Evolutionary conservation across 2,888 invertebrate species (phyloP), one percentile per base, ranked within the genome.

Genomic region (Geophilus truncorum): DNA sequence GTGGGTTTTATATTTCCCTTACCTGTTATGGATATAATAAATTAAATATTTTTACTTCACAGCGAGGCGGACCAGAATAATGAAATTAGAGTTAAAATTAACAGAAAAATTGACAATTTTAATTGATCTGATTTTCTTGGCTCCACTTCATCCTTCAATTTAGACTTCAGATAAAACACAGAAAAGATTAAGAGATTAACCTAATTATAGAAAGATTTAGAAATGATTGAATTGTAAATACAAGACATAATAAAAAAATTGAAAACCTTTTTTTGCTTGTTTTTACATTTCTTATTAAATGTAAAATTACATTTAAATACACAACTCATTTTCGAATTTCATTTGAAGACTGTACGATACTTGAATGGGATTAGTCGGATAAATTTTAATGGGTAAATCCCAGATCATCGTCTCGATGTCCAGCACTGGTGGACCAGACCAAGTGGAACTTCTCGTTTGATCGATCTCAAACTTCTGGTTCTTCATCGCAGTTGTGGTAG

Each of bases 381-480:
- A 96, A 81, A 98, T 92, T 85, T 94, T 94, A 80, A 99, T 93
- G 0, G 98, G 97, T 80, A 98, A 89, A 88, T 98, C 96, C 98
- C 98, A 99, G 15, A 97, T 93, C 96, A 98, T 97, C 0, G 98
- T 98, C 88, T 99, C 98, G 81, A 98, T 97, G 12, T 95, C 92
- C 34, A 97, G 90, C 83, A 92, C 92, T 1, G 92, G 89, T 0
- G 97, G 97, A 0, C 95, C 97, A 84, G 92, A 92, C 93, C 97
- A 95, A 21, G 90, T 90, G 18, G 87, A 83, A 78, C 86, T 86
- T 62, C 87, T 91, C 30, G 90, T 89, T 30, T 90, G 89, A 81
- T 90, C 89, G 77, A 86, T 85, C 5, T 90, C 90, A 30, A 91
- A 90, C 82, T 90, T 81, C 30, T 28, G 82, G 51, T 76, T 81